Conservation (phyloP, 2,888 invertebrate species). For the Patella pellucida region DNA sequence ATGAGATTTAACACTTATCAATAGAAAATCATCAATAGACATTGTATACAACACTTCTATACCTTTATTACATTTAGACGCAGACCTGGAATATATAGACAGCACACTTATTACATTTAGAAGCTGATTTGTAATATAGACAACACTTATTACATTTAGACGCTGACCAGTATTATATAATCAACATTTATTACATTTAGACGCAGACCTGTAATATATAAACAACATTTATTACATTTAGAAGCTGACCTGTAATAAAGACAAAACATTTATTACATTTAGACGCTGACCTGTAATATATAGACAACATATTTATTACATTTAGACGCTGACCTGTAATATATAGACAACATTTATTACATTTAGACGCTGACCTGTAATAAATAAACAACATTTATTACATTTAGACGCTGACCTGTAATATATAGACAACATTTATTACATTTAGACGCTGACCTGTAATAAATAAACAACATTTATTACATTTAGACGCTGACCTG, state of each 20-base stretch:
- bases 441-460: no score
- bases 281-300: no score
- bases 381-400: no score
- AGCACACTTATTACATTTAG: conserved; percentile 22
- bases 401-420: no score
- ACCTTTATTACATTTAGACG: conserved; percentile 62
- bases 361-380: no score
- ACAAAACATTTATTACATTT: background rate
- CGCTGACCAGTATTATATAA: no score
- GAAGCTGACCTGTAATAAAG: background rate
- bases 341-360: background rate
- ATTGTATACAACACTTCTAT: conserved; percentile 57
- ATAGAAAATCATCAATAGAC: conserved; percentile 56
- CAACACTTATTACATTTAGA: no score
- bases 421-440: background rate
- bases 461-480: no score
- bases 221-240: no score
- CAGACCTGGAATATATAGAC: conserved; percentile 51
- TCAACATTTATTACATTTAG: no score
- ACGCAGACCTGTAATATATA: conserved; percentile 8
- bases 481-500: background rate
- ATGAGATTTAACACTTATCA: conserved; percentile 51
- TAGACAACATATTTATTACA: conserved; percentile 61
- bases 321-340: conserved; percentile 56
- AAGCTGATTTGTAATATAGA: background rate